Conservation (phyloP, 30 jellyfish, hydroid and myxozoan genomes). For the Pseudorhiza aurosa region DNA sequence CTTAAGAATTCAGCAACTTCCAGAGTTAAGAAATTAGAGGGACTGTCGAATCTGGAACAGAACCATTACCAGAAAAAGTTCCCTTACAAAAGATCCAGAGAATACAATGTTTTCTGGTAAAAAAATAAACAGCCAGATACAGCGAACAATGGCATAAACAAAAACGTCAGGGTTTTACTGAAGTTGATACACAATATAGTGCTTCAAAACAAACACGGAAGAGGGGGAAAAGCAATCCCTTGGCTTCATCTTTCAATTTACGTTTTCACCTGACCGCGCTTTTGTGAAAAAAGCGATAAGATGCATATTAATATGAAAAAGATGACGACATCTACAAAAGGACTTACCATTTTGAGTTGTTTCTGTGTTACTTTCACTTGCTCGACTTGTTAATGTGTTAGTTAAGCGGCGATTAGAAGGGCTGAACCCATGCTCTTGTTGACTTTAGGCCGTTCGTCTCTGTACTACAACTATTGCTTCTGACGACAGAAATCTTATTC, state of each 20-base stretch:
- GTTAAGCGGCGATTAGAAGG: not conserved
- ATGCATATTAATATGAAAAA: not conserved
- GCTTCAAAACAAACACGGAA: not conserved
- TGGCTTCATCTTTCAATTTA: not conserved
- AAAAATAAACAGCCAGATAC: too few species aligned
- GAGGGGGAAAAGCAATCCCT: not conserved
- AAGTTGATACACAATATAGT: not conserved
- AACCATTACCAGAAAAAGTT: too few species aligned
- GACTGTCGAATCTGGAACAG: too few species aligned
- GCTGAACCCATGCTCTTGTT: not conserved
- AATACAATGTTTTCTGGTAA: too few species aligned
- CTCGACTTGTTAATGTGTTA: not conserved
- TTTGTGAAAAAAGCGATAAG: not conserved
- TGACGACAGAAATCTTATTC: not conserved
- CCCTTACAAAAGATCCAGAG: too few species aligned
- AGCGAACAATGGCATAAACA: not conserved
- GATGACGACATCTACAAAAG: not conserved
- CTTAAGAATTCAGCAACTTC: too few species aligned
- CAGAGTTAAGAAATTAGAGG: too few species aligned
- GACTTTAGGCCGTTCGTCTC: not conserved
- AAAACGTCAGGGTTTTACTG: not conserved
- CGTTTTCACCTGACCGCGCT: not conserved
- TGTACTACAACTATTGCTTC: not conserved
- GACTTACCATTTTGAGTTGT: slow-evolving; percentile 2
- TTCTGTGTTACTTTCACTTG: not conserved